Evolutionary conservation across 2,888 invertebrate genomes (phyloP).

Genomic region (Drosophila conformis): DNA sequence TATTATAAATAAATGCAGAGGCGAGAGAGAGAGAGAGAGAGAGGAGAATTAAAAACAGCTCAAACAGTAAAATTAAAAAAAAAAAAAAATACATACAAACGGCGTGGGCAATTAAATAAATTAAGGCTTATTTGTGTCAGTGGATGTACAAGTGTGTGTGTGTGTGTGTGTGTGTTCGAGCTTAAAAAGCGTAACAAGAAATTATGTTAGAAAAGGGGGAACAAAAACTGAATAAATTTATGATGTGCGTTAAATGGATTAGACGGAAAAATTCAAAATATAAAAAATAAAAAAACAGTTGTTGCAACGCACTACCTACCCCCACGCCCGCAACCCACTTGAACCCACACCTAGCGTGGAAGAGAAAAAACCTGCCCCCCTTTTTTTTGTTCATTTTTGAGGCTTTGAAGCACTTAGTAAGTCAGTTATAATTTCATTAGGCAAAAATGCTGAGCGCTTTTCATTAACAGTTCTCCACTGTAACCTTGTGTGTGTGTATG

Average conservation of each 20-base stretch:
- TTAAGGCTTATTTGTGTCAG: slow-evolving; percentile 69
- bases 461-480: slow-evolving; percentile 73
- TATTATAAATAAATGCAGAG: slow-evolving; percentile 44
- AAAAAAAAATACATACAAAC: slow-evolving; percentile 18
- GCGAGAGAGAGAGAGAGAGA: slow-evolving; percentile 14
- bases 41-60: slow-evolving; percentile 23
- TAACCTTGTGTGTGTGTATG: neutral
- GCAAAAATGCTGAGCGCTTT: slow-evolving; percentile 75
- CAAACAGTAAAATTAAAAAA: slow-evolving; percentile 23
- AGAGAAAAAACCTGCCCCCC: neutral
- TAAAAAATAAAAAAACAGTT: neutral
- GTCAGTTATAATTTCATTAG: slow-evolving; percentile 77
- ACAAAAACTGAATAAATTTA: slow-evolving; percentile 54
- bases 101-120: slow-evolving; percentile 80
- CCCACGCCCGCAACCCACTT: neutral
- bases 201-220: slow-evolving; percentile 7
- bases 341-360: neutral
- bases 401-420: slow-evolving; percentile 61
- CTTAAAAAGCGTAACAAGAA: slow-evolving; percentile 61
- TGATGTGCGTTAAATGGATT: slow-evolving; percentile 78
- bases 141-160: slow-evolving; percentile 16
- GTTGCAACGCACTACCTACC: neutral
- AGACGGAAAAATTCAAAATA: slow-evolving; percentile 13
- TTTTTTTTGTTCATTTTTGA: neutral
- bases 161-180: slow-evolving; percentile 24